Percentiles rank a stretch among this genome's conserved stretches.
Conservation (phyloP, 2,888 invertebrate genomes). For the Protodeltote pygarga region DNA sequence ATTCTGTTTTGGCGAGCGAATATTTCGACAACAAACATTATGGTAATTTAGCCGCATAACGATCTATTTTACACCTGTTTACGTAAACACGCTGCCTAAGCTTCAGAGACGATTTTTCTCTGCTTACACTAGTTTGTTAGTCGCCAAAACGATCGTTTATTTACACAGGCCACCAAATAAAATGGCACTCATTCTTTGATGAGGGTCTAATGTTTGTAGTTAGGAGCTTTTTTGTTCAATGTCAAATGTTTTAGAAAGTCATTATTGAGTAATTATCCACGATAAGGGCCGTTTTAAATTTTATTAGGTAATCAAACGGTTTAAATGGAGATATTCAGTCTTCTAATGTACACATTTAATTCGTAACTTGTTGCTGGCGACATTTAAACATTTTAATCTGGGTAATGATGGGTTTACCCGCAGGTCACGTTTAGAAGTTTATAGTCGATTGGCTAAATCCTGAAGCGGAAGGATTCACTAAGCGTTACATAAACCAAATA, state of each 20-base stretch:
- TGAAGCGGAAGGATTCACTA: conserved; percentile 32
- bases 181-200: conserved; percentile 46
- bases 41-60: conserved; percentile 80
- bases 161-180: conserved; percentile 46
- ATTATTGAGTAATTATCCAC: conserved; percentile 47
- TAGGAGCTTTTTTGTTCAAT: conserved; percentile 45
- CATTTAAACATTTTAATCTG: conserved; percentile 27
- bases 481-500: conserved; percentile 31
- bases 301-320: conserved; percentile 28
- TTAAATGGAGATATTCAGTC: conserved; percentile 19
- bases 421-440: conserved; percentile 35
- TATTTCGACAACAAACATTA: conserved; percentile 85
- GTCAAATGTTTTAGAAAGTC: conserved; percentile 48
- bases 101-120: conserved; percentile 70
- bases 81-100: conserved; percentile 78
- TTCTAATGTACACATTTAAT: conserved; percentile 20
- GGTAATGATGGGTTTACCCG: conserved; percentile 19
- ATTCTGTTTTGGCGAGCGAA: conserved; percentile 78
- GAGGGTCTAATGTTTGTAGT: conserved; percentile 53
- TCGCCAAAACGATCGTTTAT: conserved; percentile 52
- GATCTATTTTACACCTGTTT: conserved; percentile 84
- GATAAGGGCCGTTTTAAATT: conserved; percentile 34
- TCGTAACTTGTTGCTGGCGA: conserved; percentile 41
- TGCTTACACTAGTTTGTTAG: conserved; percentile 57
- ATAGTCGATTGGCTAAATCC: conserved; percentile 29